Percentiles rank a stretch among this genome's conserved stretches.
Evolutionary conservation across 2,888 invertebrate genomes (phyloP).

Genomic region (Apomyelois bistriatella): DNA sequence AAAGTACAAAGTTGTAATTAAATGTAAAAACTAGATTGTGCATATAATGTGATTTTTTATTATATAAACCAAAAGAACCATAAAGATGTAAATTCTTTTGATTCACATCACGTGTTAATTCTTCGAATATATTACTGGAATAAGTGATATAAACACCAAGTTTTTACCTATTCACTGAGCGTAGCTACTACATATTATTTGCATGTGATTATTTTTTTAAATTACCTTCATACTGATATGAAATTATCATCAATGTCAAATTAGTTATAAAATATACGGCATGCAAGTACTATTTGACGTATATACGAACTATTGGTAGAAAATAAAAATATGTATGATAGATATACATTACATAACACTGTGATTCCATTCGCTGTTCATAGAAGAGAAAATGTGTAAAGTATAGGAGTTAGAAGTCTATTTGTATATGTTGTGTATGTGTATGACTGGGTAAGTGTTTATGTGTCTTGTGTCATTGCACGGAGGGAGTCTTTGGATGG

Average conservation of each 20-base stretch:
- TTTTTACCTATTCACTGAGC: too few relatives aligned
- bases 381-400: conserved; percentile 29
- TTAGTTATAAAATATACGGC: background rate
- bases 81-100: too few relatives aligned
- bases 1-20: too few relatives aligned
- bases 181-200: too few relatives aligned
- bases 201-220: too few relatives aligned
- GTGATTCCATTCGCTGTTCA: conserved; percentile 44
- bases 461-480: conserved; percentile 49
- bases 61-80: too few relatives aligned
- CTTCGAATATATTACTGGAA: too few relatives aligned
- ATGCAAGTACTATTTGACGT: background rate
- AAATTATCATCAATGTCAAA: background rate
- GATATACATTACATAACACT: conserved; percentile 72
- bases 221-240: background rate
- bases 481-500: conserved; percentile 51
- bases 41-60: background rate
- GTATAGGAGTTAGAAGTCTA: conserved; percentile 22
- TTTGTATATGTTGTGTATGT: conserved; percentile 26
- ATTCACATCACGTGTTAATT: too few relatives aligned
- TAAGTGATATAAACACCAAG: too few relatives aligned
- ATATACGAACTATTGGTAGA: conserved; percentile 7
- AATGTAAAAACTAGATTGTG: too few relatives aligned
- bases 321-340: conserved; percentile 37
- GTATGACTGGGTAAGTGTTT: conserved; percentile 30